Evolutionary conservation across 2,888 invertebrate species (phyloP).

Genomic region (Anoplius nigerrimus): DNA sequence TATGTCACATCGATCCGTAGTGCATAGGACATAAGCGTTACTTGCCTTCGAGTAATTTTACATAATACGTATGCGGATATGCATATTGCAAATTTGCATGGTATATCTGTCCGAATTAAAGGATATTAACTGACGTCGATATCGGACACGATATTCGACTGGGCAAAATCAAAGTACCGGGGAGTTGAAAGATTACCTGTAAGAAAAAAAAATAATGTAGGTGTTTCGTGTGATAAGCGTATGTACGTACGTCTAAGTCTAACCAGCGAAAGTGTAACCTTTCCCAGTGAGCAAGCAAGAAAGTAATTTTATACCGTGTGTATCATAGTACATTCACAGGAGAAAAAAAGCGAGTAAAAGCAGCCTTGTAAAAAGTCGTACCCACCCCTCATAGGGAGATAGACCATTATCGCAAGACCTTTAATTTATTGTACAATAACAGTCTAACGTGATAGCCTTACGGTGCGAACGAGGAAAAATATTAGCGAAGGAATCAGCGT

Average conservation of each 20-base stretch:
- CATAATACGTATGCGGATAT: neutral
- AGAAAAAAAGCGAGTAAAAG: slow-evolving; percentile 9
- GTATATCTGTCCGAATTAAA: slow-evolving; percentile 4
- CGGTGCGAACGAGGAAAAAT: neutral
- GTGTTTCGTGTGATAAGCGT: slow-evolving; percentile 16
- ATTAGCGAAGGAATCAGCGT: no score
- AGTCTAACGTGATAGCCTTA: neutral
- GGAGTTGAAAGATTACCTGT: no score
- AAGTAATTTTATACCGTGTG: slow-evolving; percentile 54
- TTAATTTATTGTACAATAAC: no score
- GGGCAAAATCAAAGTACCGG: no score
- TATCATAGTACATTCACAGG: slow-evolving; percentile 26
- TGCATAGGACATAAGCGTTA: neutral
- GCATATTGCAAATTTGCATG: neutral
- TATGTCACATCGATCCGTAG: neutral
- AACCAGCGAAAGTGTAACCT: slow-evolving; percentile 29
- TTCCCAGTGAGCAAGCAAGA: slow-evolving; percentile 37
- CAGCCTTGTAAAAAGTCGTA: slow-evolving; percentile 23
- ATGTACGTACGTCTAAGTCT: slow-evolving; percentile 17
- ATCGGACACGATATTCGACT: no score
- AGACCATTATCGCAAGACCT: no score
- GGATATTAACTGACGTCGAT: no score
- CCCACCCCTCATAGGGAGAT: slow-evolving; percentile 1
- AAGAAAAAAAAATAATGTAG: no score
- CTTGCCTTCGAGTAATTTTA: slow-evolving; percentile 8